Conservation (phyloP, 1,140 invertebrate genomes). For the Orussus abietinus region DNA sequence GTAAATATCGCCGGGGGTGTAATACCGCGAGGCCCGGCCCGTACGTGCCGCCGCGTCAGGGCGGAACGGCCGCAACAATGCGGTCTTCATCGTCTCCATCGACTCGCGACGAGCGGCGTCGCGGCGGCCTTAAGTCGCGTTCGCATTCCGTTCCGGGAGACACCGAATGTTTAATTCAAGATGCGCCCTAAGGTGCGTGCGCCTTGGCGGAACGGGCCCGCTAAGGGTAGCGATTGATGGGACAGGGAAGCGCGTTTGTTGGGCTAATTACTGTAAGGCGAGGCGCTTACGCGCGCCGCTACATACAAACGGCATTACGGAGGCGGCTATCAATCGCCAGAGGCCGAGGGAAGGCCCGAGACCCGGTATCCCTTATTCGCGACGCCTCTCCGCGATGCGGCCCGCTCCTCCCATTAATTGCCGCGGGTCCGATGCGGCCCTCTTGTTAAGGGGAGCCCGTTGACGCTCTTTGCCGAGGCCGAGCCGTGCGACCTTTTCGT, state of each 20-base stretch:
- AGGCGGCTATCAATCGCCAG: conserved; percentile 48
- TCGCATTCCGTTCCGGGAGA: conserved; percentile 49
- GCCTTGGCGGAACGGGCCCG: conserved; percentile 25
- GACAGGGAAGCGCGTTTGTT: conserved; percentile 53
- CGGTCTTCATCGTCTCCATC: no score
- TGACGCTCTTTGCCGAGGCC: no score
- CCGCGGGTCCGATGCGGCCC: no score
- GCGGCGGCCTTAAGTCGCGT: conserved; percentile 34
- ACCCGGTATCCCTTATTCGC: no score
- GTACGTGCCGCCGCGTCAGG: no score
- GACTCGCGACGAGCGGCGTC: no score
- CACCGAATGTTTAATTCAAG: conserved; percentile 55
- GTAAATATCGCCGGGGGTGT: conserved; percentile 41
- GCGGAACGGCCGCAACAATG: no score
- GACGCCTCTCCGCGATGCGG: no score
- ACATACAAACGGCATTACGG: conserved; percentile 55
- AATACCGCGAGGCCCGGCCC: no score
- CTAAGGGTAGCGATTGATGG: conserved; percentile 54
- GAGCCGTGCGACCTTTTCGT: no score
- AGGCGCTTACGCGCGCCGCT: conserved; percentile 51
- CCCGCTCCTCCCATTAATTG: no score
- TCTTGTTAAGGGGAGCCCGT: no score
- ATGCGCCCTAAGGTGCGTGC: conserved; percentile 19
- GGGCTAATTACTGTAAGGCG: conserved; percentile 55
- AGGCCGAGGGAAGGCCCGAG: background rate